phyloP scores from a whole-genome alignment of 2,113 vertebrate genomes.

The Gorsachius goisagi region DNA sequence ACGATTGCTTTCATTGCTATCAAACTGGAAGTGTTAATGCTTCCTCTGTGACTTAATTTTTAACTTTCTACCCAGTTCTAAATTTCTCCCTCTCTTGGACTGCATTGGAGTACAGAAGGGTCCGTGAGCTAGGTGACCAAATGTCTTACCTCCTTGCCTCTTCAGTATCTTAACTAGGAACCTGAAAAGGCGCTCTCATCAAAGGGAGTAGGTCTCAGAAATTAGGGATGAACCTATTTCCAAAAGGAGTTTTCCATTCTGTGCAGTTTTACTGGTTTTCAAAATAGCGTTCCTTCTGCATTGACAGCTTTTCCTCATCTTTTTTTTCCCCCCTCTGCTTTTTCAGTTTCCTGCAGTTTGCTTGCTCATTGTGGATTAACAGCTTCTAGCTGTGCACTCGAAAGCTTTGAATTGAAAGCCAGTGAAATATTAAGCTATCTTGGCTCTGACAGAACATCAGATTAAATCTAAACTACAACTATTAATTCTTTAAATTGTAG shows the following conservation, averaged over 20 bases:
- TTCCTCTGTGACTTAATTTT: not conserved
- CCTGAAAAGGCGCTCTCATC: not conserved
- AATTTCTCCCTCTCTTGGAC: not conserved
- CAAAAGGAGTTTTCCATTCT: not conserved
- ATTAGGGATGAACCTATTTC: not conserved
- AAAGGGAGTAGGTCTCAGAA: not conserved
- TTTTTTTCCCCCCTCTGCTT: not conserved
- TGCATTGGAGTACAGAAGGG: not conserved
- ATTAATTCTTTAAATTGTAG: not conserved
- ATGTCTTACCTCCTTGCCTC: not conserved
- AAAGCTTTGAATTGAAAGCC: not conserved
- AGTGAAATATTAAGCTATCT: not conserved
- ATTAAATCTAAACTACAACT: not conserved
- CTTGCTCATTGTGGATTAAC: accelerated
- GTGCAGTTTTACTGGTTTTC: not conserved
- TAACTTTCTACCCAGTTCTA: not conserved
- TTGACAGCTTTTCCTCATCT: not conserved
- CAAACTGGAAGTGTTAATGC: accelerated
- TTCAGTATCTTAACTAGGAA: not conserved
- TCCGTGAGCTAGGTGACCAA: not conserved
- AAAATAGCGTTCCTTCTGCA: not conserved
- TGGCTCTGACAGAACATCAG: not conserved
- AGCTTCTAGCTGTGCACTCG: not conserved
- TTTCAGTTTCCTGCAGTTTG: not conserved
- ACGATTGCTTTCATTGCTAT: not conserved